Conservation (phyloP, 2,113 vertebrate genomes). For the Gymnorhina tibicen region DNA sequence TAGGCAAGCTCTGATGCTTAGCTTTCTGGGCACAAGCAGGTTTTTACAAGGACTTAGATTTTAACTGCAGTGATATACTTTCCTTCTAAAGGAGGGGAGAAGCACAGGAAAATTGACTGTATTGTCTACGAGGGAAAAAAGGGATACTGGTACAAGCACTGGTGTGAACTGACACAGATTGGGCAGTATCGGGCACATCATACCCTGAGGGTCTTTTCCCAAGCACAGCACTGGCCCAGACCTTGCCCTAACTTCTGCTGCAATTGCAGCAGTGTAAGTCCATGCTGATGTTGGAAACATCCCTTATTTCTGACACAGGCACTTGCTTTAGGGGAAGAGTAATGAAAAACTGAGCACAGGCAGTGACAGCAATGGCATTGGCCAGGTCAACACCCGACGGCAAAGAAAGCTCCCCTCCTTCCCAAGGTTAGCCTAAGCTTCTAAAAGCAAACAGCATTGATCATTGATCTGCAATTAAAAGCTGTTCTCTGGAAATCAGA, state of each 20-base stretch:
- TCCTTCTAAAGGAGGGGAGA: not conserved
- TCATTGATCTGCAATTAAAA: not conserved
- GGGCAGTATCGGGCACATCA: not conserved
- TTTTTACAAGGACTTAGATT: not conserved
- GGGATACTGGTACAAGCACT: not conserved
- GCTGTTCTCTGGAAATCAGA: not conserved
- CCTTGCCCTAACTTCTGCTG: not conserved
- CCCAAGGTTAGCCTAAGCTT: not conserved
- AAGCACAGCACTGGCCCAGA: not conserved
- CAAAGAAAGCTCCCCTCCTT: not conserved
- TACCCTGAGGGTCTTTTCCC: not conserved
- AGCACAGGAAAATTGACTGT: not conserved
- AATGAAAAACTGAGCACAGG: accelerated
- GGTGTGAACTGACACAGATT: conserved; percentile 3
- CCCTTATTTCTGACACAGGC: not conserved
- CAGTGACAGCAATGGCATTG: not conserved
- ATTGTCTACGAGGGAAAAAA: not conserved
- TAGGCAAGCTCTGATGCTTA: conserved; percentile 19
- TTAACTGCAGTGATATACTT: conserved; percentile 5
- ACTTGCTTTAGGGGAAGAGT: not conserved
- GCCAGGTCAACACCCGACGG: not conserved
- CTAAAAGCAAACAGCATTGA: not conserved
- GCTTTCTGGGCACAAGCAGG: conserved; percentile 29
- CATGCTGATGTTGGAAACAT: not conserved
- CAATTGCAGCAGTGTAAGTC: not conserved